These are phyloP conservation scores for Phataginus tricuspis DNA, from an alignment of 2,797 vertebrate genomes.

Conservation along the genomic window DNA sequence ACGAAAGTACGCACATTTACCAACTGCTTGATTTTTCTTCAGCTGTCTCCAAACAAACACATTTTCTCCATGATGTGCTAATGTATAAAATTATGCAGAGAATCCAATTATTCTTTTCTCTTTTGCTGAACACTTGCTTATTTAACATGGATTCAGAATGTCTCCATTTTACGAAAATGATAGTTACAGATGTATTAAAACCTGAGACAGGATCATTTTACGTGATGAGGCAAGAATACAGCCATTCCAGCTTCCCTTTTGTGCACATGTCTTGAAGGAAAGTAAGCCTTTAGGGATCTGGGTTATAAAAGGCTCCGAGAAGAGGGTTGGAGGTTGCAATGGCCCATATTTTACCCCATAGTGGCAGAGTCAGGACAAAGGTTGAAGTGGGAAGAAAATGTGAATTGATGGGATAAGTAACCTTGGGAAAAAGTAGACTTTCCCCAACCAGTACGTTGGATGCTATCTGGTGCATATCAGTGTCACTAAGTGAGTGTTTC, in stretches of 20 bases:
- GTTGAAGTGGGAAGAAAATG: neutral
- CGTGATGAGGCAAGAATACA: neutral
- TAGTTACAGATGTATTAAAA: neutral
- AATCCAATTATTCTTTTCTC: neutral
- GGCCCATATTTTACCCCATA: neutral
- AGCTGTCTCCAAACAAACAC: neutral
- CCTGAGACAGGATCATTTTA: neutral
- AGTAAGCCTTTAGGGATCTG: neutral
- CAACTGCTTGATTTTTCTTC: neutral
- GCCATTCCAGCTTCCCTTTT: neutral
- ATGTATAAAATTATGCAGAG: neutral
- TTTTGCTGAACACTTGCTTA: neutral
- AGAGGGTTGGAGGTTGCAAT: neutral
- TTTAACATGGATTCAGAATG: neutral
- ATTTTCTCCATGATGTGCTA: neutral
- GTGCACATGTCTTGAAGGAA: neutral
- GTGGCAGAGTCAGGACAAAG: neutral
- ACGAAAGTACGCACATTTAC: neutral
- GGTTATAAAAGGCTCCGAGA: neutral
- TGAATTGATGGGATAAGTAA: neutral
- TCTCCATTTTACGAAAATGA: neutral
- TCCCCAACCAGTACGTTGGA: neutral
- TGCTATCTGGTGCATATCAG: neutral
- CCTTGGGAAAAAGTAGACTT: neutral
- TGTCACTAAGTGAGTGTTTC: neutral